Conservation (phyloP, 2,797 vertebrate genomes). For the Sardinella longiceps region DNA sequence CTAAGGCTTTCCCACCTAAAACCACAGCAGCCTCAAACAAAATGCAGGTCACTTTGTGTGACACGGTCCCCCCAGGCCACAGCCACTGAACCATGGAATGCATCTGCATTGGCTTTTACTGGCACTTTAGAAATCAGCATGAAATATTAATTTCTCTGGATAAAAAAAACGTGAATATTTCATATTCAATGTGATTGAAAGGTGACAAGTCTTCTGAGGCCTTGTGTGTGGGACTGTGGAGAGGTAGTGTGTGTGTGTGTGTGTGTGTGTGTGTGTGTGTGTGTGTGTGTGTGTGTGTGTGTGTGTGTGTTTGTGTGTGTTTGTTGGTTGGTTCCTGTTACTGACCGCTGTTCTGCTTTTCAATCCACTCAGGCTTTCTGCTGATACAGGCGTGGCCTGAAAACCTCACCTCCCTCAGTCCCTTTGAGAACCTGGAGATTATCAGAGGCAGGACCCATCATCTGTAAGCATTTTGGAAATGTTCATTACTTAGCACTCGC, state of each 20-base stretch:
- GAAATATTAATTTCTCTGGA: slow-evolving; percentile 9
- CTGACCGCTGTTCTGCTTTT: neutral
- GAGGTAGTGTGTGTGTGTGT: neutral
- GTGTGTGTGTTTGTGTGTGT: neutral
- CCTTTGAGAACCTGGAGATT: slow-evolving; percentile 92
- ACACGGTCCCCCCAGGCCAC: neutral
- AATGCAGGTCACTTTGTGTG: neutral
- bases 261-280: neutral
- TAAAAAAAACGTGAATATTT: neutral
- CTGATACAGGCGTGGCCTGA: slow-evolving; percentile 87
- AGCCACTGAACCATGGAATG: neutral
- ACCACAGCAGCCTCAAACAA: neutral
- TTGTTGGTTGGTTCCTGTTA: slow-evolving; percentile 2
- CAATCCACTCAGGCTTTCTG: slow-evolving; percentile 78
- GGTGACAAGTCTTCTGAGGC: neutral
- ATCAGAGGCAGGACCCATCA: slow-evolving; percentile 88
- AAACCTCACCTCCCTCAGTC: slow-evolving; percentile 83
- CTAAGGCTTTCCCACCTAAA: neutral
- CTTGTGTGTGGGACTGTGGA: neutral
- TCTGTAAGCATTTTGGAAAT: slow-evolving; percentile 69
- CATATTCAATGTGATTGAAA: neutral
- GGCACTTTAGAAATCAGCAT: neutral
- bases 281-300: neutral
- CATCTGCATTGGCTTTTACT: neutral
- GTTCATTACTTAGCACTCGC: neutral